Evolutionary conservation across 2,113 vertebrate species (phyloP).

Genomic region (Rhodinocichla rosea): DNA sequence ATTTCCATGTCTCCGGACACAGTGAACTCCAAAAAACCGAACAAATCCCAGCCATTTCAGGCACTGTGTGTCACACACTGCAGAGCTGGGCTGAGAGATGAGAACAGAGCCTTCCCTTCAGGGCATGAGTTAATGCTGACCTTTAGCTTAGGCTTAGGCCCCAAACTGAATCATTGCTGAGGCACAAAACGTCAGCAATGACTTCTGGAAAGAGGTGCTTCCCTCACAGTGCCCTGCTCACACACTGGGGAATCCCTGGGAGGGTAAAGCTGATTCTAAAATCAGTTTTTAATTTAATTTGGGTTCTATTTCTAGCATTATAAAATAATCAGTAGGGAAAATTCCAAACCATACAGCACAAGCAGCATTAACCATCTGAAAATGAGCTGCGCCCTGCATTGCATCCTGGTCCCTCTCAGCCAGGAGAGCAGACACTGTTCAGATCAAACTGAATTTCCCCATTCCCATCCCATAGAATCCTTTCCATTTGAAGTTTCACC

Average conservation of each 20-base stretch:
- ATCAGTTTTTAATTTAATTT: neutral
- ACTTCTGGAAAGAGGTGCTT: neutral
- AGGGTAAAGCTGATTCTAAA: neutral
- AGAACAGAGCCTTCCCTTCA: neutral
- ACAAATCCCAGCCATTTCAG: neutral
- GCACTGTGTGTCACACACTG: neutral
- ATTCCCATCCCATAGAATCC: neutral
- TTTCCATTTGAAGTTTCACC: neutral
- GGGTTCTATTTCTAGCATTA: neutral
- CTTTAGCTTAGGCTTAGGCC: neutral
- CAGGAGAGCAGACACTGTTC: neutral
- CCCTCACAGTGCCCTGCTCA: neutral
- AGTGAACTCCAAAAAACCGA: neutral
- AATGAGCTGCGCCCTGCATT: neutral
- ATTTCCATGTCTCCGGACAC: neutral
- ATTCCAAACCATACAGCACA: neutral
- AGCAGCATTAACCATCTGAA: neutral
- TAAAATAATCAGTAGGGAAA: neutral
- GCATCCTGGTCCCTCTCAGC: neutral
- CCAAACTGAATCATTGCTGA: constrained; percentile 10
- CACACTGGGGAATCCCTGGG: neutral
- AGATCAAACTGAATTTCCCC: neutral
- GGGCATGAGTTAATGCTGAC: neutral
- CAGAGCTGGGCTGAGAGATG: neutral
- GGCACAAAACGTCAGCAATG: neutral